These are phyloP conservation scores for Apteryx owenii DNA, from an alignment of 2,113 vertebrate species.

Conservation along the genomic window DNA sequence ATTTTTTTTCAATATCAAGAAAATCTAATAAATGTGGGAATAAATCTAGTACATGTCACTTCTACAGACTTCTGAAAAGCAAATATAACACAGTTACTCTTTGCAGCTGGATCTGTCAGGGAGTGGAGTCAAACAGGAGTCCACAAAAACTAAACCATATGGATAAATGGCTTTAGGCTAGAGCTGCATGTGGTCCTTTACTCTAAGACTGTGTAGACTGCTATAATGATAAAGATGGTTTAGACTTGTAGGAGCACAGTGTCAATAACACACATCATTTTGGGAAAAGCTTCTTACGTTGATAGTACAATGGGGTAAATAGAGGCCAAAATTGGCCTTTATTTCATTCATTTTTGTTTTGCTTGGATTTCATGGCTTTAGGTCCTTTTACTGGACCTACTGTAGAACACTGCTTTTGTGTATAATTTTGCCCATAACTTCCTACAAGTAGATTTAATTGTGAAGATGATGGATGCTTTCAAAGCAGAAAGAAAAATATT, in stretches of 20 bases:
- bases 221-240: neutral
- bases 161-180: neutral
- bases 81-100: neutral
- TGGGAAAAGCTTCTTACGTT: neutral
- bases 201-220: neutral
- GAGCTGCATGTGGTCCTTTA: neutral
- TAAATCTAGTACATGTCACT: accelerated
- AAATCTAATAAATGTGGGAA: neutral
- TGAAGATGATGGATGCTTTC: neutral
- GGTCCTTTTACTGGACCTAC: neutral
- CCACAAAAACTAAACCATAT: neutral
- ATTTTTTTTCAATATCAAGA: neutral
- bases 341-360: neutral
- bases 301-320: neutral
- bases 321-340: neutral
- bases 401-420: neutral
- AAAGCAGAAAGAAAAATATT: neutral
- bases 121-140: neutral
- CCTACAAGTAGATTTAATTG: neutral
- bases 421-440: neutral
- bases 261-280: neutral
- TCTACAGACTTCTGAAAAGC: neutral
- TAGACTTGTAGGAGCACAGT: neutral
- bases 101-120: neutral
- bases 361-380: neutral